These are phyloP conservation scores for Mythimna ferrago DNA, from an alignment of 2,888 invertebrate genomes.

Conservation along the genomic window DNA sequence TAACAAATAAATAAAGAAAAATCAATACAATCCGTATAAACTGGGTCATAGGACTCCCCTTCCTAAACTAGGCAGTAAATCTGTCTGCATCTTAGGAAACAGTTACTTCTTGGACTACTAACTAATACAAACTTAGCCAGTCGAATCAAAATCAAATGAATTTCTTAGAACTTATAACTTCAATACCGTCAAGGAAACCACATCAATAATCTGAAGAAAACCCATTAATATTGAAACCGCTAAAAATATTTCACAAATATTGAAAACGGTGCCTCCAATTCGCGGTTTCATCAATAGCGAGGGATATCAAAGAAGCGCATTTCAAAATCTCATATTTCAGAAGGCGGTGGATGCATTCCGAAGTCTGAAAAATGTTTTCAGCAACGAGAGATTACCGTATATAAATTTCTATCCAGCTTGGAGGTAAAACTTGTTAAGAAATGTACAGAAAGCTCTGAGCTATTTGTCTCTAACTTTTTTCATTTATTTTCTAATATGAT, in stretches of 20 bases:
- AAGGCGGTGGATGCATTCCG: constrained; percentile 51
- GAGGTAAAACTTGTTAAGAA: constrained; percentile 36
- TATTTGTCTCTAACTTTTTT: constrained; percentile 18
- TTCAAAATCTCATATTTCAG: constrained; percentile 70
- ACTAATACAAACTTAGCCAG: neutral
- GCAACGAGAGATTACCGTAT: constrained; percentile 64
- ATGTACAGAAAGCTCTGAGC: constrained; percentile 32
- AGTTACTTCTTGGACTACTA: neutral
- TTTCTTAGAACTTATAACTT: constrained; percentile 3
- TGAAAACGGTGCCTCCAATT: constrained; percentile 67
- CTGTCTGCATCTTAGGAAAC: no score
- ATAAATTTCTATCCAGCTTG: constrained; percentile 48
- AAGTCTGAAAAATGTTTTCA: constrained; percentile 70
- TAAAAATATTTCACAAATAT: constrained; percentile 77
- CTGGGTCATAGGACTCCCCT: no score
- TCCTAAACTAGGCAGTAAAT: no score
- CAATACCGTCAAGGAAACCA: constrained; percentile 40
- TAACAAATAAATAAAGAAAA: no score
- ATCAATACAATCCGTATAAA: no score
- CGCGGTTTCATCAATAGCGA: constrained; percentile 68
- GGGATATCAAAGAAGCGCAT: constrained; percentile 70
- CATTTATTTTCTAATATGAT: constrained; percentile 6
- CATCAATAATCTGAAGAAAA: constrained; percentile 62
- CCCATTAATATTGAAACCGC: constrained; percentile 73
- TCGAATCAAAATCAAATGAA: constrained; percentile 5